Percentiles rank a stretch among this genome's conserved stretches.
Conservation (phyloP, 2,888 invertebrate genomes). For the Hemistola chrysoprasaria region DNA sequence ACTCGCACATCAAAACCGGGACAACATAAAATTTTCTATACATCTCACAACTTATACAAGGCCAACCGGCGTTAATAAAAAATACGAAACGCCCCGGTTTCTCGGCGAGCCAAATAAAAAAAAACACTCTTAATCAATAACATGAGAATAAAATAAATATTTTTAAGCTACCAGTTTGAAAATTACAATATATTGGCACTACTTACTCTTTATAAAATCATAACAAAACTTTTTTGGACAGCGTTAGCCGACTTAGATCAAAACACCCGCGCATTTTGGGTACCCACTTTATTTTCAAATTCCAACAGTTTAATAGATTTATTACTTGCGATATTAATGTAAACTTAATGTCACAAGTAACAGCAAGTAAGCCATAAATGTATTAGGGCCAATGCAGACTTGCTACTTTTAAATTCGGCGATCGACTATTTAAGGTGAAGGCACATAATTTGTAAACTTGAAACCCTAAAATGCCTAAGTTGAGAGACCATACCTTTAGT, state of each 20-base stretch:
- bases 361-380: no score
- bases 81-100: constrained; percentile 33
- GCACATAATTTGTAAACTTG: no score
- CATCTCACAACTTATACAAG: constrained; percentile 41
- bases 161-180: constrained; percentile 31
- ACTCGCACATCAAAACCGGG: constrained; percentile 39
- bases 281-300: no score
- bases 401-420: no score
- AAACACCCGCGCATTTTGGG: no score
- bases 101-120: constrained; percentile 38
- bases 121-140: constrained; percentile 54
- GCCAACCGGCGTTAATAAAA: constrained; percentile 32
- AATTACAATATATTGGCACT: constrained; percentile 32
- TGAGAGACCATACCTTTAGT: no score
- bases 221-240: constrained; percentile 9
- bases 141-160: constrained; percentile 55
- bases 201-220: constrained; percentile 15
- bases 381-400: no score
- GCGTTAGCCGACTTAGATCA: constrained; percentile 1
- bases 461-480: no score
- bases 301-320: no score
- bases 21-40: constrained; percentile 48
- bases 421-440: no score
- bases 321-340: no score
- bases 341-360: no score